Base-by-base conservation (phyloP, 64 coral and sea anemone species). In the Porites australiensis region DNA sequence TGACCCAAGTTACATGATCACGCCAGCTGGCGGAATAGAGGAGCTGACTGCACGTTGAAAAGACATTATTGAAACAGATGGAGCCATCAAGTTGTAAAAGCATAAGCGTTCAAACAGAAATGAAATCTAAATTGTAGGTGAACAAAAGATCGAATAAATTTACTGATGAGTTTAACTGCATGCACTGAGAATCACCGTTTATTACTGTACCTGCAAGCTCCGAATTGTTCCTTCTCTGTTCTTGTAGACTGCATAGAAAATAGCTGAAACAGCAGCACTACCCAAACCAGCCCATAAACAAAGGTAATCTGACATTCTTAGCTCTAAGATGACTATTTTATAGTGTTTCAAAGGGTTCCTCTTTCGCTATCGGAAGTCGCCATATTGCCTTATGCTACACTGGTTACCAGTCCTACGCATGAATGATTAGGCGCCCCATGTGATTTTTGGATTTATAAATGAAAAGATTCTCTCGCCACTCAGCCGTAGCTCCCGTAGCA, bases 171-270 rank as follows among this genome's bases (percentile, higher is more conserved):
- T 37, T 37, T 37, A 37, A 37, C 27, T 37, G 27, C 27, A 37
- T 37, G 27, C 27, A 37, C 27, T 37, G 27, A 37, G 27, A 37
- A 37, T 37, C 47, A 19, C 43, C 2, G 18, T 4, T 79, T 78
- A 19, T 8, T 23, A 53, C 47, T 19, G 61, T 82, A 96, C 95
- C 92, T 87, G 75, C 52, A 96, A 14, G 15, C 62, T 94, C n/a
- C 12, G 62, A 19, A 96, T 65, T 18, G 86, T 19, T 6, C 79
- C 76, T 47, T 82, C 87, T 75, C 64, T 73, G 50, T 94, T 96
- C 82, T 73, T 90, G 77, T 94, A 96, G 11, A 96, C 79, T 8
- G 87, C 88, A 64, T 96, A 96, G 86, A 93, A 96, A 79, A 96
- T 81, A 57, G 86, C 88, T 19, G 95, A 96, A n/a, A 94, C 12